Evolutionary conservation across 2,888 invertebrate genomes (phyloP), one percentile per base, ranked within the genome.

Genomic region (Mythimna lalbum): DNA sequence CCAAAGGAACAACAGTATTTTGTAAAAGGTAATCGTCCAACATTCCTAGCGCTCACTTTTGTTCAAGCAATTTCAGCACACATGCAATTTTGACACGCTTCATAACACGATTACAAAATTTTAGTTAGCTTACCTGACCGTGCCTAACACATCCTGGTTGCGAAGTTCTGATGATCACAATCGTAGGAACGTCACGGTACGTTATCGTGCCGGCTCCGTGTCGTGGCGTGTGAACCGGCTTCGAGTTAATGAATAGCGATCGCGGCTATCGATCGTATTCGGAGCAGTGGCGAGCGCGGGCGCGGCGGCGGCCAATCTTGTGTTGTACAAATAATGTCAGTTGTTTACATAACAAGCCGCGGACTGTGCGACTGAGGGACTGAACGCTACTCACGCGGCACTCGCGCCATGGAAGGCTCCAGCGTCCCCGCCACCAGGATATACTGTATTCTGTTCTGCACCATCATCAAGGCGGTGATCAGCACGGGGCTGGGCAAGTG

Each of bases 401-500:
- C n/a, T 43, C 76, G 73, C 74, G 92, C 81, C 66, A 94, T 95
- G 95, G 94, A 93, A 72, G 93, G 93, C 88, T 92, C 93, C 78
- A 88, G 92, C 83, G 87, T 91, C 86, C 88, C 81, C 64, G 85
- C 83, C 62, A 81, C 82, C 50, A 86, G 87, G 80, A 72, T 91
- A 61, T 88, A 87, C 76, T 82, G 93, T 55, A 73, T 93, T 69
- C 81, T 93, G 71, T 86, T 93, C 72, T 90, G 89, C 73, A 85
- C 87, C 31, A 73, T 91, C 57, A 76, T 90, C 39, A 88, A 88
- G 67, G 86, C 88, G n/a, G 94, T 88, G 73, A 75, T 89, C 47
- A 86, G 90, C 73, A 94, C 96, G 61, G 97, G 97, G 57, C 93
- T 97, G 55, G 97, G 98, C 76, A 96, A 96, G 87, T 98, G 98